Percentiles rank a stretch among this genome's conserved stretches.
These are phyloP conservation scores for Tichodroma muraria DNA, from an alignment of 2,113 vertebrate species.

Conservation along the genomic window DNA sequence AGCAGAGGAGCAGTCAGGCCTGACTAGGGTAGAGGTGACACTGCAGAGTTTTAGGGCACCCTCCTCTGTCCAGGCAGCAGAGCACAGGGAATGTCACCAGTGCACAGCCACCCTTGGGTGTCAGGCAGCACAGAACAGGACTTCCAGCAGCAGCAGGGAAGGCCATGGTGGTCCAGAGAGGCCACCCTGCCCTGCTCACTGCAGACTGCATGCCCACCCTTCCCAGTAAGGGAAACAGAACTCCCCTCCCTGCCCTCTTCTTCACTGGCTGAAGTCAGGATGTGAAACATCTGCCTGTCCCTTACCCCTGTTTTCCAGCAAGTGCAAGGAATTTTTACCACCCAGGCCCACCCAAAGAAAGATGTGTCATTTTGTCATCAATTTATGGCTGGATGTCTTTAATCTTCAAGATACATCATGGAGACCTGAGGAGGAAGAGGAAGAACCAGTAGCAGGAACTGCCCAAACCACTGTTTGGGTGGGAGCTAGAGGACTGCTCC, in stretches of 20 bases:
- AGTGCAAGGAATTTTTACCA: not conserved
- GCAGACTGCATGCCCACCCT: not conserved
- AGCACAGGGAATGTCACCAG: not conserved
- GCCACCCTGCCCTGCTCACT: not conserved
- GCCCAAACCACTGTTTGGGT: not conserved
- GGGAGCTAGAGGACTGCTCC: not conserved
- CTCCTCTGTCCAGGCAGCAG: not conserved
- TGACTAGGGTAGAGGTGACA: not conserved
- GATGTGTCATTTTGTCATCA: not conserved
- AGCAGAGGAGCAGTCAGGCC: not conserved
- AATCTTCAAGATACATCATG: not conserved
- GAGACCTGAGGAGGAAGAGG: not conserved
- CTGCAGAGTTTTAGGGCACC: not conserved
- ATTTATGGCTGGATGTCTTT: not conserved
- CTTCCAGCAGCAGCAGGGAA: not conserved
- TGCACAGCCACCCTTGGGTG: rapidly evolving
- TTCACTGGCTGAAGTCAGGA: not conserved
- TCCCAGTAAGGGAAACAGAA: not conserved
- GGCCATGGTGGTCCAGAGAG: not conserved
- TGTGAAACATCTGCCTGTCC: not conserved
- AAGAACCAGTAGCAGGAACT: not conserved
- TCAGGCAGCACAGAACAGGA: not conserved
- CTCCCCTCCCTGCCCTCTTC: not conserved
- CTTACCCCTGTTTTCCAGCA: not conserved
- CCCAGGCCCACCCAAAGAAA: not conserved